Evolutionary conservation across 2,113 vertebrate genomes (phyloP), one percentile per base, ranked within the genome.

Genomic region (Gracilinanus agilis): DNA sequence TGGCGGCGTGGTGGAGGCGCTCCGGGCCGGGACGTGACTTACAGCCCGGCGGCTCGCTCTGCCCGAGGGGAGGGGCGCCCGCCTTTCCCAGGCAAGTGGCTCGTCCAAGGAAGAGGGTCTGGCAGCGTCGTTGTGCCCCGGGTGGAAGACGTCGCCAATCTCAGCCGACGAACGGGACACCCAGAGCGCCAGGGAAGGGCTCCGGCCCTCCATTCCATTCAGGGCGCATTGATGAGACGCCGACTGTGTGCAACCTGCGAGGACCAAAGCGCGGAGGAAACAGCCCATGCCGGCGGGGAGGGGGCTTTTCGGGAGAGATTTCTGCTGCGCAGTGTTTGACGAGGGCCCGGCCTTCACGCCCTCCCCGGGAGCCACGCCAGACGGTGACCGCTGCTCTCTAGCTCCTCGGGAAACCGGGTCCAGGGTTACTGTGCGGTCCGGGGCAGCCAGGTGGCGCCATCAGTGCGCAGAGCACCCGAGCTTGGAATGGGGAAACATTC

Each of bases 21-120:
- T n/a, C n/a, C n/a, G n/a, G n/a, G n/a, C n/a, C n/a, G n/a, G 93
- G 88, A 10, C 94, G 97, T 99, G 98, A 99, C 97, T 98, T 98
- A 98, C 98, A 97, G 95, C 93, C 95, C 94, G 93, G 94, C 98
- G 49, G 49, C 49, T 5, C 98, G 98, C 98, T 98, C 97, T 67
- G 96, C 97, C 94, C 94, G 95, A 96, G 96, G 97, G 98, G 97
- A 96, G 97, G 90, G 92, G 97, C 94, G 92, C 88, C 95, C 96
- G 92, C 93, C 96, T 96, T 54, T 95, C 97, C 94, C 0, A 34
- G 61, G 97, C 40, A 3, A 10, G 24, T 83, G 54, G 94, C 91
- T 97, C 97, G 97, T 97, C 0, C 0, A 96, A 96, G 96, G 96
- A 96, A 16, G 34, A 11, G 2, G 67, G 12, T 49, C 5, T 3